Conservation (phyloP, 2,797 vertebrate genomes). For the Varecia variegata region DNA sequence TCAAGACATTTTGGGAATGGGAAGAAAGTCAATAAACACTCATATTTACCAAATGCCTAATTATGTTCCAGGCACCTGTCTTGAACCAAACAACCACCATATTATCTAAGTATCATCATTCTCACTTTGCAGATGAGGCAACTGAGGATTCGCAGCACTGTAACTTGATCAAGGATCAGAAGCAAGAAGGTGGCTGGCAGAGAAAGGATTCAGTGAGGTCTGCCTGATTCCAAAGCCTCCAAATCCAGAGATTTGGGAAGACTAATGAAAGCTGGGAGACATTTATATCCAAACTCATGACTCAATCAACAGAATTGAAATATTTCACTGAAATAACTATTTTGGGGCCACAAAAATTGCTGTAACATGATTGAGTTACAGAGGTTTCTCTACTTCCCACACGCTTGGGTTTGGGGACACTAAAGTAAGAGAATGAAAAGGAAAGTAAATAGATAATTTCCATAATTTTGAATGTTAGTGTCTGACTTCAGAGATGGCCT, state of each 20-base stretch:
- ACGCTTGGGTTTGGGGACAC: background rate
- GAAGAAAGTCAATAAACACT: background rate
- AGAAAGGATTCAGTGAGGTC: background rate
- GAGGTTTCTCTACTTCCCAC: background rate
- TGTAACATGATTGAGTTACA: background rate
- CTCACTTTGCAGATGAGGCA: background rate
- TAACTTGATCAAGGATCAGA: background rate
- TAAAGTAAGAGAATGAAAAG: background rate
- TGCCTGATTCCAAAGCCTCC: background rate
- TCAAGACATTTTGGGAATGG: background rate
- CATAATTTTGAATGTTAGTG: slow-evolving; percentile 35
- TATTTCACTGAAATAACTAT: slow-evolving; percentile 42
- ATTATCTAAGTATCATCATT: background rate
- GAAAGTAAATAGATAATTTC: slow-evolving; percentile 27
- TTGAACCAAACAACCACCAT: background rate
- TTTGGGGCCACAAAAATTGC: slow-evolving; percentile 18
- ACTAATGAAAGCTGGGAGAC: slow-evolving; percentile 34
- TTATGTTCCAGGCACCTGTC: background rate
- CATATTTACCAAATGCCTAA: background rate
- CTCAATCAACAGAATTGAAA: slow-evolving; percentile 47
- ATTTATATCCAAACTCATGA: slow-evolving; percentile 17
- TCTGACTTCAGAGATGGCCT: slow-evolving; percentile 28
- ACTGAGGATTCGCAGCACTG: background rate
- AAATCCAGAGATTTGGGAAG: slow-evolving; percentile 11
- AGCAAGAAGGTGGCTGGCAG: background rate